These are phyloP conservation scores for Thecocarcelia acutangulata DNA, from an alignment of 2,888 invertebrate genomes.

Conservation along the genomic window DNA sequence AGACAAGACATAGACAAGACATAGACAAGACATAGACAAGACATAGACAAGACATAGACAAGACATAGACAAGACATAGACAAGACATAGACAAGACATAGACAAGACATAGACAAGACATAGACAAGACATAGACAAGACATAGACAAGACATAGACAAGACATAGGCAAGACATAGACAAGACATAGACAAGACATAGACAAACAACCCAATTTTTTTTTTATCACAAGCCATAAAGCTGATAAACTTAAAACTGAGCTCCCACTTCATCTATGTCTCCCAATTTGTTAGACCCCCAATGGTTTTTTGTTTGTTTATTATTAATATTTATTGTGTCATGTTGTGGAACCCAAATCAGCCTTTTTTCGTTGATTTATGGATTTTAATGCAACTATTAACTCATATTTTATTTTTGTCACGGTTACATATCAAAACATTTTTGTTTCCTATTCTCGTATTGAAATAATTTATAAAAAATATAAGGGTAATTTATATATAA, in stretches of 20 bases:
- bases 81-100: too few relatives aligned
- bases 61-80: too few relatives aligned
- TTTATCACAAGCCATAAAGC: neutral
- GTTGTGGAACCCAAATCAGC: slow-evolving; percentile 15
- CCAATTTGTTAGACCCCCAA: slow-evolving; percentile 5
- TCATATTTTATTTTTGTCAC: neutral
- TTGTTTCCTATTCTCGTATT: neutral
- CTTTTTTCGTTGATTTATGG: slow-evolving; percentile 36
- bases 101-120: too few relatives aligned
- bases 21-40: too few relatives aligned
- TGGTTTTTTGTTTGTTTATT: neutral
- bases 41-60: too few relatives aligned
- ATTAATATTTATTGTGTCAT: neutral
- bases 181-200: too few relatives aligned
- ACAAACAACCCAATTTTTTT: too few relatives aligned
- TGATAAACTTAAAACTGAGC: slow-evolving; percentile 11
- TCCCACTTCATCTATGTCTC: slow-evolving; percentile 35
- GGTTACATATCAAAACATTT: neutral
- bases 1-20: too few relatives aligned
- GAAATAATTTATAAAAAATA: slow-evolving; percentile 8
- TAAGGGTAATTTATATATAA: neutral
- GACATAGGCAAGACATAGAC: too few relatives aligned
- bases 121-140: too few relatives aligned
- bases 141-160: too few relatives aligned
- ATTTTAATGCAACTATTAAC: neutral